phyloP scores from a whole-genome alignment of 1,140 invertebrate species.

The Venustaconcha ellipsiformis region DNA sequence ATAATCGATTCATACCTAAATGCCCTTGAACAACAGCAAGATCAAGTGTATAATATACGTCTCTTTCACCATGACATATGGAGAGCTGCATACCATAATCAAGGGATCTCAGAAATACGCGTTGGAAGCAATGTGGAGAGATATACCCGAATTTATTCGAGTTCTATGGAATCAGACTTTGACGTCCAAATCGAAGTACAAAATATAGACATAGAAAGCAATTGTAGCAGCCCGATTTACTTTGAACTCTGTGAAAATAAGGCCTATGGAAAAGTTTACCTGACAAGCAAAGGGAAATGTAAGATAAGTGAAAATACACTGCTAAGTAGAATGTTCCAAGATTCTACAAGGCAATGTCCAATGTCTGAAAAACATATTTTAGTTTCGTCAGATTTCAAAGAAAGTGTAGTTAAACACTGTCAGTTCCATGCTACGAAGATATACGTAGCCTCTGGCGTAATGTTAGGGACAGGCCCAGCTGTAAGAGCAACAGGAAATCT shows the following conservation, averaged over 20 bases:
- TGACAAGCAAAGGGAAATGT: background rate
- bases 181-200: background rate
- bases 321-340: background rate
- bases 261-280: background rate
- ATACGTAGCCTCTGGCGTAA: background rate
- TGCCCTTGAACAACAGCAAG: background rate
- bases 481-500: background rate
- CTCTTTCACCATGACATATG: slow-evolving; percentile 3
- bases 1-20: background rate
- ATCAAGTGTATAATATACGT: slow-evolving; percentile 2
- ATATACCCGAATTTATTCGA: background rate
- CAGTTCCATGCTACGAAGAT: background rate
- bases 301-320: background rate
- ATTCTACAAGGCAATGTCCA: background rate
- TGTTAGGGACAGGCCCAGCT: background rate
- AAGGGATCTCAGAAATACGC: background rate
- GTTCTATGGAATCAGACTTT: background rate
- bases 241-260: background rate
- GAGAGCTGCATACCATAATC: background rate
- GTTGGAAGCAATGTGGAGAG: slow-evolving; percentile 3
- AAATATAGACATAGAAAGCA: background rate
- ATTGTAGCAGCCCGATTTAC: background rate
- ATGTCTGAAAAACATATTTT: background rate
- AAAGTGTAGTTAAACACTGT: slow-evolving; percentile 1
- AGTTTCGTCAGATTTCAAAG: background rate